Base-by-base conservation (phyloP, 2,888 invertebrate genomes). In the Tuta absoluta region DNA sequence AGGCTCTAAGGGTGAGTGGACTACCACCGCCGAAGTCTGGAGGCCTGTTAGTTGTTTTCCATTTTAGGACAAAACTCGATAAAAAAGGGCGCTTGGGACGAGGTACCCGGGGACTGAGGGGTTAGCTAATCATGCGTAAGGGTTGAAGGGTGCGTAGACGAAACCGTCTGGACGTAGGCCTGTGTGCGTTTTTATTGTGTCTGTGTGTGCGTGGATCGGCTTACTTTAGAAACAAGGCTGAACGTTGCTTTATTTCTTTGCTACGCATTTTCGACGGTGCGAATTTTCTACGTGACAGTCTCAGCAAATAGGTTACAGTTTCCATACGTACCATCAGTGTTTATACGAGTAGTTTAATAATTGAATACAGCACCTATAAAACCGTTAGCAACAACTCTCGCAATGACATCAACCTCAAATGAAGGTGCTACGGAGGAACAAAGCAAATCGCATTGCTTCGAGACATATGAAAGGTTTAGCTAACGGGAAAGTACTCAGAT, bases 41-140 rank as follows among this genome's bases (percentile, higher is more conserved):
- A 68, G 72, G 71, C 91, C 91, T 90, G 86, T 90, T 91, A 89
- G 76, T 84, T 89, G 91, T 90, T 91, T 91, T 91, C 90, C 91
- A 91, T 91, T 91, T 91, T 91, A 91, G 91, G 91, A 91, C 91
- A 91, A 91, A 91, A 91, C 89, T 89, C 80, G 80, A 87, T 88
- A 91, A 91, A 91, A 91, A 91, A 91, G 90, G 91, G 91, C 90
- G 78, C 69, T 76, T 72, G 69, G 76, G 78, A 74, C 77, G 74
- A 73, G 77, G 75, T 71, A 70, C 63, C 65, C 66, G 67, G 64
- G 72, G 67, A 10, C 67, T 63, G 73, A 75, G 79, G 78, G 77
- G 76, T 74, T 75, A 75, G 69, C 75, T 81, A 78, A 82, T 82
- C 74, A 69, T 56, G 69, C 68, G 70, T 69, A 73, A 77, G 74